Base-by-base conservation (phyloP, 2,113 vertebrate genomes). In the Gadus chalcogrammus region DNA sequence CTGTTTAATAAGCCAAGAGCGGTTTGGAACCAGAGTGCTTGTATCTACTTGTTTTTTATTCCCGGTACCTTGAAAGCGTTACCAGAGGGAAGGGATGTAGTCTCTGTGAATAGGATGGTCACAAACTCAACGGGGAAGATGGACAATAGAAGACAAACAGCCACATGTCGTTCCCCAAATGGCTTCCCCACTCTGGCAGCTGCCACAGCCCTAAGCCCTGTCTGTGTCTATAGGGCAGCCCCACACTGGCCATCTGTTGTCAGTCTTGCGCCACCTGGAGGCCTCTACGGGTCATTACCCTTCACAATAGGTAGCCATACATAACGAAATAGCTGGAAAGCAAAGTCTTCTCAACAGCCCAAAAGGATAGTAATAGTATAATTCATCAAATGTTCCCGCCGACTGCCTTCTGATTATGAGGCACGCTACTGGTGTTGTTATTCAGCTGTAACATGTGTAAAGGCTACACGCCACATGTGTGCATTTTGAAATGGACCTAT, bases 251-350 rank as follows among this genome's bases (percentile, higher is more conserved):
- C 74, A 78, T 85, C 83, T 88, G 87, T 78, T 5, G 28, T 31
- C 72, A 65, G 67, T 80, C 61, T 83, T 78, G 82, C 85, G 87
- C 87, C 88, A 84, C 84, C 84, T 88, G 80, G 79, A 74, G 85
- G 78, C 27, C 58, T 65, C 8, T 52, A 60, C 76, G 71, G 85
- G 75, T 83, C 81, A 86, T 85, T 84, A 79, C 81, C 77, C 69
- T 15, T 79, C 67, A 61, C 64, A 61, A 72, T 53, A 65, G 53
- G 79, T 48, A 66, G 35, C n/a, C 73, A 69, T 61, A 71, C n/a
- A 58, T 17, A 16, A 17, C 15, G 3, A 16, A 16, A 58, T 17
- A 58, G 55, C n/a, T 17, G 55, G 55, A 58, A 58, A 58, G 55
- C 55, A 58, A 9, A 58, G 15, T 58, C 55, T 13, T 58, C 15